Evolutionary conservation across 2,888 invertebrate genomes (phyloP), one percentile per base, ranked within the genome.

Genomic region (Ophion ellenae): DNA sequence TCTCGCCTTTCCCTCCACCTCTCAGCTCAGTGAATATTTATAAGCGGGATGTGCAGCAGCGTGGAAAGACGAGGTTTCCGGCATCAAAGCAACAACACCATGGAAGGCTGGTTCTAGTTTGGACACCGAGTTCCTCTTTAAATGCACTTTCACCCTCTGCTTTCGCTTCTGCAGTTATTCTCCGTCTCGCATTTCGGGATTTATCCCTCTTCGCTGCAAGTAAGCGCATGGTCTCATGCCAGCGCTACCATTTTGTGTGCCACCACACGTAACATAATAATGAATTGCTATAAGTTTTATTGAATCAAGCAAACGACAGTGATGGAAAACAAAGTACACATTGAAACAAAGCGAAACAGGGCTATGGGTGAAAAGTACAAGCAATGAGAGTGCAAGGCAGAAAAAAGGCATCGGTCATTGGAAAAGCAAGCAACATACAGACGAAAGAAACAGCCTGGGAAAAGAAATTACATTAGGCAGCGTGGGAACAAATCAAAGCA

Each of bases 21-120:
- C 61, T 53, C 79, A 36, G 79, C 75, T 79, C 85, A 76, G 85
- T 85, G 85, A 85, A 85, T 85, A 85, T 85, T 85, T 85, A 85
- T 85, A 85, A 85, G 82, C 76, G 76, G 82, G 17, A 82, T 82
- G 75, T 76, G 82, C 82, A 80, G 75, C 71, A 75, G 47, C 66
- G 79, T 67, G 71, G 67, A 85, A 82, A 85, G 79, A 82, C 66
- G 76, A 74, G 61, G 66, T 85, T 82, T 81, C 66, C 82, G 57
- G 28, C 79, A 82, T 75, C 64, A 82, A 79, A 85, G 78, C 59
- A 75, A 61, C 71, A 79, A 79, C 75, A 74, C 64, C 70, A 69
- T 70, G 66, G 59, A 47, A 59, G 53, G 61, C 17, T 77, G 81
- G 47, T 81, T 81, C 67, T 75, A 59, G 70, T 81, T 73, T 24